Evolutionary conservation across 2,113 vertebrate genomes (phyloP), one percentile per base, ranked within the genome.

Genomic region (Larimichthys crocea): DNA sequence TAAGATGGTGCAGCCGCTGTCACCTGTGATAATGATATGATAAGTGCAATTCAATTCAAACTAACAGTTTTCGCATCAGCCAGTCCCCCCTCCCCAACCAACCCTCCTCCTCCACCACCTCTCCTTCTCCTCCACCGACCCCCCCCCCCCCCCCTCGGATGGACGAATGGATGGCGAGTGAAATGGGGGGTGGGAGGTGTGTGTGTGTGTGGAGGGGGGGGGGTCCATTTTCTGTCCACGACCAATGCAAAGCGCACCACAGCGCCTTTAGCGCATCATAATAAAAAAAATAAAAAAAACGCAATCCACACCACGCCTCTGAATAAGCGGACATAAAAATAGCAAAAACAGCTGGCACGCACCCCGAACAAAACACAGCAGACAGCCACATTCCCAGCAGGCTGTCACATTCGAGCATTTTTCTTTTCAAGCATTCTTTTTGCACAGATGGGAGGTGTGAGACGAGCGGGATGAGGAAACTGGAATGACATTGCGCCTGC

Each of bases 401-500:
- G 60, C 68, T 84, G 70, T 60, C 82, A 90, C 16, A 66, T 63
- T 66, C 76, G n/a, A 56, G 53, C 42, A 9, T 71, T 67, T 20
- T 35, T 67, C 17, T 35, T 35, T 44, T 42, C 70, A 74, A 57
- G 67, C 69, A 63, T 79, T 40, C 35, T 40, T 40, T 40, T 70
- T 46, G 74, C 79, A 68, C 75, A 69, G 55, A 85, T 62, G 61
- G 70, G 73, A 86, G 83, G 77, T 65, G 78, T 64, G 88, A 87
- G 85, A 48, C 57, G 69, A 62, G 69, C 61, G 70, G 63, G 52
- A 75, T 64, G 79, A 82, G 79, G 80, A 76, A 82, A 70, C 52
- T 50, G 76, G 83, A 64, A 88, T 91, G 91, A 89, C 90, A 93
- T 92, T 92, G 87, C 90, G 86, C 84, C 83, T 86, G 80, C 93